Conservation (phyloP, 2,888 invertebrate species). For the Congeria kusceri region DNA sequence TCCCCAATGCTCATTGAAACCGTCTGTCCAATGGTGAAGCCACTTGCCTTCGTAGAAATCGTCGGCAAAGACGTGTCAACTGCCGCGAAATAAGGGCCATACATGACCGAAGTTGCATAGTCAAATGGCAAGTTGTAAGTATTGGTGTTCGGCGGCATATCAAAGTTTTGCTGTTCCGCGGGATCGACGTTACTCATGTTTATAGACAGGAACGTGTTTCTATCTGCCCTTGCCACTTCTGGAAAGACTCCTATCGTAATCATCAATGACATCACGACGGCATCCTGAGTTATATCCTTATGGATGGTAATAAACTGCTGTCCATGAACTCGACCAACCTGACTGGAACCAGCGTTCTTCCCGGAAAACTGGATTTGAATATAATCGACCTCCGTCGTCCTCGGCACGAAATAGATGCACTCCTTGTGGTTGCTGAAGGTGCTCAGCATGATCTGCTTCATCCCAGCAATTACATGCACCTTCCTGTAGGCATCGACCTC, state of each 20-base stretch:
- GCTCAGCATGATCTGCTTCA: conserved; percentile 60
- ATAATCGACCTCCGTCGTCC: conserved; percentile 51
- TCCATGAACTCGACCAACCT: conserved; percentile 53
- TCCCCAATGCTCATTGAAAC: conserved; percentile 61
- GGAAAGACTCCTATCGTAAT: conserved; percentile 56
- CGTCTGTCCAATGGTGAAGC: conserved; percentile 55
- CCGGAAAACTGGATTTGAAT: conserved; percentile 56
- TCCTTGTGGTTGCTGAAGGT: conserved; percentile 50
- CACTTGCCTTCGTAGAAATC: conserved; percentile 57
- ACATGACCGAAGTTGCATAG: conserved; percentile 63
- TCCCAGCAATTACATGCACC: conserved; percentile 58
- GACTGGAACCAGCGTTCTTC: conserved; percentile 3
- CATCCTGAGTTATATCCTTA: conserved; percentile 50
- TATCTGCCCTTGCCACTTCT: conserved; percentile 58
- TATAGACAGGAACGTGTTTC: conserved; percentile 55
- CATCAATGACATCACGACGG: conserved; percentile 57
- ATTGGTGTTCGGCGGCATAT: conserved; percentile 29
- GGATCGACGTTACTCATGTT: conserved; percentile 53
- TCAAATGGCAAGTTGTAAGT: conserved; percentile 57
- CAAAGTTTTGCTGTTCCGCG: conserved; percentile 16
- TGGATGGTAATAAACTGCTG: conserved; percentile 51
- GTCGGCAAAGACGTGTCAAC: conserved; percentile 58
- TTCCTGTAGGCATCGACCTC: conserved; percentile 58
- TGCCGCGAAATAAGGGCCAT: conserved; percentile 59
- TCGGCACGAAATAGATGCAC: conserved; percentile 56